Base-by-base conservation (phyloP, 2,797 vertebrate species). In the Rhynchonycteris naso region DNA sequence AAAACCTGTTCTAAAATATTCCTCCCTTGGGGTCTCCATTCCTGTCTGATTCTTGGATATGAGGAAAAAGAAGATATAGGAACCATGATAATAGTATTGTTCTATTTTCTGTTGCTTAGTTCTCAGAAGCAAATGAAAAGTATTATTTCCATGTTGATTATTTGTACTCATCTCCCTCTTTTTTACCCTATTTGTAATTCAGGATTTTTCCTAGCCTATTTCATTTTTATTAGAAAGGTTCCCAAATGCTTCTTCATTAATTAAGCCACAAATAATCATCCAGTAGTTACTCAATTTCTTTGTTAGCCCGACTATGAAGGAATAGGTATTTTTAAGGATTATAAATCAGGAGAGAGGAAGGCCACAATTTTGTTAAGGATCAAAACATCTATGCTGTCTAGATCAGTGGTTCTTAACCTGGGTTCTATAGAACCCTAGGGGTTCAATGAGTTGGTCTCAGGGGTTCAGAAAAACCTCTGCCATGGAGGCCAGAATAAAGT, bases 321-420 rank as follows among this genome's bases (percentile, higher is more conserved):
- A 11, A 5, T 76, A 61, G 13, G 1, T 92, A 52, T 90, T 95
- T 87, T 91, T 93, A 74, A 66, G 56, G 24, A 68, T 96, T 50
- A 56, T 16, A 33, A 35, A 87, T 81, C 71, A 56, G 72, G 35
- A 92, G 58, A 82, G n/a, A 12, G 12, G 68, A 4, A 86, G 18
- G 21, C 28, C 38, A 63, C 50, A 24, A 63, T 85, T 88, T 68
- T 69, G 69, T 58, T n/a, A 86, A 72, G 14, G 84, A 19, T 71
- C 50, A 68, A 59, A 38, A 88, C 21, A 69, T 69, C 33, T 69
- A 4, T 18, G 14, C 21, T 82, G 80, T 89, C 12, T 71, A 69
- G 14, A 79, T 86, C n/a, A n/a, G n/a, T n/a, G n/a, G n/a, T n/a
- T n/a, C n/a, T n/a, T n/a, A n/a, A n/a, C n/a, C n/a, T n/a, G n/a